Percentiles rank a stretch among this genome's conserved stretches.
phyloP scores from a whole-genome alignment of 2,797 vertebrate species.

The Perodicticus potto region DNA sequence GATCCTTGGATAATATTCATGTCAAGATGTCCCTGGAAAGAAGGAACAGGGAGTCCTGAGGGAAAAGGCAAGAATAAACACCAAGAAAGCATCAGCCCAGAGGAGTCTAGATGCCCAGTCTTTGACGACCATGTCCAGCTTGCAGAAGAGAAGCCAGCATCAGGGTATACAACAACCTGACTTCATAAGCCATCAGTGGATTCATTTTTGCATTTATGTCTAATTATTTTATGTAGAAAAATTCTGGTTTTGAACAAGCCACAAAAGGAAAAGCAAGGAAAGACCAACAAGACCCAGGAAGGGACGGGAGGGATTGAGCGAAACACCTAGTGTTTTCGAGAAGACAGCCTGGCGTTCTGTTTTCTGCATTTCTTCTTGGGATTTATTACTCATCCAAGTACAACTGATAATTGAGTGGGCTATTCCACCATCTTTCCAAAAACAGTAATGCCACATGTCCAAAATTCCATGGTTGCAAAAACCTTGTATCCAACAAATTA shows the following conservation, averaged over 20 bases:
- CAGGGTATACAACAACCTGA: not conserved
- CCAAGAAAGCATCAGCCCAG: not conserved
- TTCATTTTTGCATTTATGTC: constrained; percentile 58
- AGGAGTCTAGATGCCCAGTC: not conserved
- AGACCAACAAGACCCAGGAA: not conserved
- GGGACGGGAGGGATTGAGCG: not conserved
- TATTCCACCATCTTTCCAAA: constrained; percentile 67
- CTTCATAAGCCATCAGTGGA: not conserved
- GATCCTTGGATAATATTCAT: not conserved
- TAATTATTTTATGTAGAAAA: constrained; percentile 60
- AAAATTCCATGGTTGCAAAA: constrained; percentile 55
- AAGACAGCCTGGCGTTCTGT: constrained; percentile 30
- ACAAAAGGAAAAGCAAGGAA: constrained; percentile 50
- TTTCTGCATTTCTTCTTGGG: constrained; percentile 62
- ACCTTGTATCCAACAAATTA: constrained; percentile 55
- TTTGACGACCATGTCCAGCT: not conserved
- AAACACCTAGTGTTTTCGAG: not conserved
- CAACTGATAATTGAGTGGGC: constrained; percentile 62
- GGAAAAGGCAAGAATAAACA: not conserved
- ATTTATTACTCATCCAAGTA: constrained; percentile 38
- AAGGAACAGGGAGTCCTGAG: not conserved
- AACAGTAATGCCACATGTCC: constrained; percentile 65
- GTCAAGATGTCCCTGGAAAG: constrained; percentile 9
- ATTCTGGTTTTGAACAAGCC: constrained; percentile 57
- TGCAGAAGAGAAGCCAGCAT: not conserved